Base-by-base conservation (phyloP, 2,113 vertebrate genomes). In the Cairina moschata region DNA sequence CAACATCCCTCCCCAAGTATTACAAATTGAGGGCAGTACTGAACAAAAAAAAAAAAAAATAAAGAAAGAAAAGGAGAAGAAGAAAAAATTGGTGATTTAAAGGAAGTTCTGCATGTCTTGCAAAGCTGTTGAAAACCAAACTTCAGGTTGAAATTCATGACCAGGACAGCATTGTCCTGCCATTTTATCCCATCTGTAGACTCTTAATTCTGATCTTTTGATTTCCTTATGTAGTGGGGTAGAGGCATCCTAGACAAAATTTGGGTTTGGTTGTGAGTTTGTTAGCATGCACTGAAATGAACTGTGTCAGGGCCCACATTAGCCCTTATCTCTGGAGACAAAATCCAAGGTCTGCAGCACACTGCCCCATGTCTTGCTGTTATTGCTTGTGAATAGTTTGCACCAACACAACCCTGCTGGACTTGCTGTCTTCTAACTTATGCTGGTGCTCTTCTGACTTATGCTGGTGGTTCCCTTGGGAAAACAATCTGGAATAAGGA, bases 31-130 rank as follows among this genome's bases (percentile, higher is more conserved):
- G 11, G 11, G 1, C 77, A 13, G 72, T 20, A 13, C 6, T 59
- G 4, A 0, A 4, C 13, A 16, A 26, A 2, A 2, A 50, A 16
- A 14, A 11, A 31, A 17, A 8, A 28, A 8, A n/a, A 13, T 29
- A 16, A 42, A 4, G 21, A 15, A 26, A 2, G 16, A 2, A 50
- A 40, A 11, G 18, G 52, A 71, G 38, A 3, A 1, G 9, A 44
- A 13, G 15, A 59, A 79, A 42, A 21, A 0, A 6, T n/a, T 15
- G 7, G 5, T 13, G 9, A 7, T 32, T 63, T 66, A 68, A 69
- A 7, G 11, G 59, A 81, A 66, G 17, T 22, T 54, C 44, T 36
- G 10, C 15, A 16, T 17, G 1, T 83, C 54, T 73, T 50, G 18
- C 58, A 69, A 56, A 65, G 11, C 8, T 76, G 50, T 26, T 44